Evolutionary conservation across 2,113 vertebrate species (phyloP).

Genomic region (Semnopithecus entellus): DNA sequence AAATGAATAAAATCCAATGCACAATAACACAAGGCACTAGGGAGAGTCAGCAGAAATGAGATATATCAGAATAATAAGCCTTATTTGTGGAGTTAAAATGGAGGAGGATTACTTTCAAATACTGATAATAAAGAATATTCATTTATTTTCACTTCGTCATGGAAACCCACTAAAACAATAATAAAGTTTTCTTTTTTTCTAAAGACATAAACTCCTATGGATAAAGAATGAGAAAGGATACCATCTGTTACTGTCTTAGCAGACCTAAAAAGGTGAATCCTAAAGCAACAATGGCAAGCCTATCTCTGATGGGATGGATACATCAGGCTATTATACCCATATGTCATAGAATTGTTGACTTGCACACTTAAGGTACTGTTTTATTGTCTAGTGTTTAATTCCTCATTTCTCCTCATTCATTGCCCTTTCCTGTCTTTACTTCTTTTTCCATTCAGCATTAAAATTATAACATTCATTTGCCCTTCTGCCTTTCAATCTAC

Average conservation of each 20-base stretch:
- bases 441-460: neutral
- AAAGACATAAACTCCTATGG: neutral
- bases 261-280: neutral
- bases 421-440: neutral
- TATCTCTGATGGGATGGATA: neutral
- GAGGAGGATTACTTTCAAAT: neutral
- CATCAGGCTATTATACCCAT: neutral
- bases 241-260: neutral
- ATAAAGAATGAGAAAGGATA: conserved; percentile 6
- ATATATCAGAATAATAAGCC: neutral
- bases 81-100: neutral
- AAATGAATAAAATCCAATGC: neutral
- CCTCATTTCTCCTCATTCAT: neutral
- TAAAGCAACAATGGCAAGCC: neutral
- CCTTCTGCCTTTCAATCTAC: neutral
- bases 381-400: neutral
- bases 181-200: neutral
- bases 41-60: neutral
- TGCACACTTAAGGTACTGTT: neutral
- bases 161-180: neutral
- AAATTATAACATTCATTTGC: neutral
- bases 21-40: neutral
- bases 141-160: neutral
- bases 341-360: neutral
- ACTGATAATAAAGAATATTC: neutral